phyloP scores from a whole-genome alignment of 2,113 vertebrate species.

The Limnothrissa miodon region DNA sequence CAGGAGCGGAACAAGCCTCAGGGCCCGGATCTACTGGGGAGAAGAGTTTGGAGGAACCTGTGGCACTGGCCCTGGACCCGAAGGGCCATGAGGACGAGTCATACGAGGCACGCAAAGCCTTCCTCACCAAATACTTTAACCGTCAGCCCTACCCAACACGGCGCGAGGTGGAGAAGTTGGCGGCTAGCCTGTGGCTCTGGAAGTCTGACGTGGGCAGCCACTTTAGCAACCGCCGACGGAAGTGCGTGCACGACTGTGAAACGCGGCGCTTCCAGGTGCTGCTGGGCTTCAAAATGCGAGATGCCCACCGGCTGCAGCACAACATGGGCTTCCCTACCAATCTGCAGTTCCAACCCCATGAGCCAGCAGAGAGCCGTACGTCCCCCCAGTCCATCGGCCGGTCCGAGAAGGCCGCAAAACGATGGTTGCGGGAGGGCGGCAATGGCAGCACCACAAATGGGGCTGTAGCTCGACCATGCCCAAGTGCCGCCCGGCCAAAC shows the following conservation, averaged over 20 bases:
- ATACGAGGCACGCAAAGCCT: slow-evolving; percentile 90
- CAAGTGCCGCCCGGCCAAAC: slow-evolving; percentile 39
- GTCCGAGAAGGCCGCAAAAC: slow-evolving; percentile 61
- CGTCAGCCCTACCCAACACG: slow-evolving; percentile 85
- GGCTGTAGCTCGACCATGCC: background rate
- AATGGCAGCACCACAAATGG: slow-evolving; percentile 47
- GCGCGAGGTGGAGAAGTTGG: slow-evolving; percentile 91
- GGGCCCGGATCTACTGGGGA: slow-evolving; percentile 77
- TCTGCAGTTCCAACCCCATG: slow-evolving; percentile 75
- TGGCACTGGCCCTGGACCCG: slow-evolving; percentile 87
- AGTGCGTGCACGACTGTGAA: slow-evolving; percentile 87
- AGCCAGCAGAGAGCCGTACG: slow-evolving; percentile 72
- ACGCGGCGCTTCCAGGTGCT: slow-evolving; percentile 79
- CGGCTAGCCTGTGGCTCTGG: slow-evolving; percentile 92
- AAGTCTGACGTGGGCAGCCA: slow-evolving; percentile 93
- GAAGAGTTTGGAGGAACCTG: slow-evolving; percentile 79
- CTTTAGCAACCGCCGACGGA: slow-evolving; percentile 88
- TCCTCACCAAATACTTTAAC: slow-evolving; percentile 93
- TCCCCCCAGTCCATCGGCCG: slow-evolving; percentile 76
- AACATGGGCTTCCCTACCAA: slow-evolving; percentile 79
- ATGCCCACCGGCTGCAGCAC: slow-evolving; percentile 83
- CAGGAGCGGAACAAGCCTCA: slow-evolving; percentile 64
- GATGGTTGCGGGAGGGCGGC: slow-evolving; percentile 46
- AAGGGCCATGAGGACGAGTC: slow-evolving; percentile 93
- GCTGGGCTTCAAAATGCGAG: slow-evolving; percentile 94